phyloP scores from a whole-genome alignment of 2,113 vertebrate species.

The Antennarius striatus region DNA sequence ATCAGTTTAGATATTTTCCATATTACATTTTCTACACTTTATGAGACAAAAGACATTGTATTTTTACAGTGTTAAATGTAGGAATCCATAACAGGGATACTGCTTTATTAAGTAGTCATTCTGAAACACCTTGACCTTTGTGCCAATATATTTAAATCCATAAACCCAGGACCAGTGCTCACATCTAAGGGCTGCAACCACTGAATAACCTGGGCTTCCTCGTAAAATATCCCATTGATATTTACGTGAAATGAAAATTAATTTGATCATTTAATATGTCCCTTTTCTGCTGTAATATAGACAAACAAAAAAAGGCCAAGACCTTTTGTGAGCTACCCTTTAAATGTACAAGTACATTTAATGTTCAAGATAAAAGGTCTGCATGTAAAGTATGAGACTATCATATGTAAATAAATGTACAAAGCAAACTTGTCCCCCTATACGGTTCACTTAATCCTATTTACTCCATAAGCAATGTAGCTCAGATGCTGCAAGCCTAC shows the following conservation, averaged over 20 bases:
- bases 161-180: neutral
- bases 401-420: constrained; percentile 42
- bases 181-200: neutral
- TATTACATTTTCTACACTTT: no score
- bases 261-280: neutral
- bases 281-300: neutral
- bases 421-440: constrained; percentile 34
- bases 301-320: neutral
- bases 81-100: no score
- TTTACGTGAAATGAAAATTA: no score
- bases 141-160: constrained; percentile 1
- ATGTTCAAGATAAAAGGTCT: constrained; percentile 33
- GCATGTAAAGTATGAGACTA: constrained; percentile 35
- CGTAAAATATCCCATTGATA: neutral
- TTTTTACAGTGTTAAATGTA: no score
- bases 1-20: no score
- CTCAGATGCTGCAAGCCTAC: constrained; percentile 37
- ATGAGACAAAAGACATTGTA: no score
- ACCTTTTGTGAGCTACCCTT: constrained; percentile 2
- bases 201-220: neutral
- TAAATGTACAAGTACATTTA: constrained; percentile 2
- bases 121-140: constrained; percentile 2
- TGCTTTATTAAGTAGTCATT: no score
- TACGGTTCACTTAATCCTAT: constrained; percentile 58
- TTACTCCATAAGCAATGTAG: constrained; percentile 44